Evolutionary conservation across 2,888 invertebrate genomes (phyloP).

Genomic region (Cerceris ruficornis): DNA sequence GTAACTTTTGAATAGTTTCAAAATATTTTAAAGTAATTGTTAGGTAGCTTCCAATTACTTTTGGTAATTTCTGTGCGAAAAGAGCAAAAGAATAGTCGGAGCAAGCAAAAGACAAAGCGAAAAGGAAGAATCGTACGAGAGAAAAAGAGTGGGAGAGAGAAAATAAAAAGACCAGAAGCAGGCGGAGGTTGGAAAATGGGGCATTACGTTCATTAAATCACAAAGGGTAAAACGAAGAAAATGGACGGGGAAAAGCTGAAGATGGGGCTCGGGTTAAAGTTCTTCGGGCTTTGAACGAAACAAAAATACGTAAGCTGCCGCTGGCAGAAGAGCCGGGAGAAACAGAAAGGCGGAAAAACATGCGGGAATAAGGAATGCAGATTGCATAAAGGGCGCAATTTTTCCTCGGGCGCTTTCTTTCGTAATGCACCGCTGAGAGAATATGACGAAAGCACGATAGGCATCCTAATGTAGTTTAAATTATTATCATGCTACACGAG

Average conservation of each 20-base stretch:
- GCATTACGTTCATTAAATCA: conserved; percentile 55
- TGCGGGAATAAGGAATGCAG: conserved; percentile 18
- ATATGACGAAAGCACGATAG: conserved; percentile 26
- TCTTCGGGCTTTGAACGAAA: conserved; percentile 13
- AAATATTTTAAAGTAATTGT: too few relatives aligned
- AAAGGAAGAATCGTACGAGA: too few relatives aligned
- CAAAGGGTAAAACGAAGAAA: conserved; percentile 38
- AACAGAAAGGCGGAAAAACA: background rate
- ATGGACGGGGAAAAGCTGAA: conserved; percentile 7
- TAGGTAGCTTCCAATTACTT: too few relatives aligned
- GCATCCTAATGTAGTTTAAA: conserved; percentile 35
- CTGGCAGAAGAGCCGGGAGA: background rate
- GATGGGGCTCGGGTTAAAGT: conserved; percentile 37
- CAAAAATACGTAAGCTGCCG: conserved; percentile 17
- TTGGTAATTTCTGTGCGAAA: too few relatives aligned
- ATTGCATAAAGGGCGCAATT: conserved; percentile 34
- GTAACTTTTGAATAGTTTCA: too few relatives aligned
- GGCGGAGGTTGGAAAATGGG: background rate
- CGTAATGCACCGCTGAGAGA: conserved; percentile 7
- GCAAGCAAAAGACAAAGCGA: too few relatives aligned
- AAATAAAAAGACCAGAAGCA: too few relatives aligned
- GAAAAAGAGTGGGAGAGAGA: too few relatives aligned
- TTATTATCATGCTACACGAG: conserved; percentile 31
- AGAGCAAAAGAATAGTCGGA: too few relatives aligned
- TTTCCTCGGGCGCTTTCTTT: conserved; percentile 29